Conservation (phyloP, 2,113 vertebrate species). For the Rhineura floridana region DNA sequence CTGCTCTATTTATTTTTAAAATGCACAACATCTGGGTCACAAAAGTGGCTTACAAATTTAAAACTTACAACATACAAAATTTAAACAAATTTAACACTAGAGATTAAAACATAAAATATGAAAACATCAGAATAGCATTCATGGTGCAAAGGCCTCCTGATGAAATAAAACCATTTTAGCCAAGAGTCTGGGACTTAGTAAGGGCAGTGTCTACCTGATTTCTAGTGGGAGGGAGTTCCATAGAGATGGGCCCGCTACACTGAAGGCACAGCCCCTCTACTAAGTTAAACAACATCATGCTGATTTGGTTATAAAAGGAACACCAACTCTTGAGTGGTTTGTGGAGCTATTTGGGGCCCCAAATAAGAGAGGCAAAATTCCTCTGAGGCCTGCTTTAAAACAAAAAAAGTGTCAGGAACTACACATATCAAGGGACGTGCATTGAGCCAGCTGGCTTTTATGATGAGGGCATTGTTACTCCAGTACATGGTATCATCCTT, state of each 20-base stretch:
- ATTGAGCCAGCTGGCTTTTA: constrained; percentile 17
- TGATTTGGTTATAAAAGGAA: not conserved
- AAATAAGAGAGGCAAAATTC: not conserved
- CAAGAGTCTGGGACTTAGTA: too few species aligned
- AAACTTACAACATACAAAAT: too few species aligned
- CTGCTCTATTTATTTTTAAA: too few species aligned
- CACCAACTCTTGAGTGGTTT: not conserved
- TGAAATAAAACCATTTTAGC: too few species aligned
- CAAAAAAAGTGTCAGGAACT: not conserved
- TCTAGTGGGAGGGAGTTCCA: too few species aligned
- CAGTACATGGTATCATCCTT: constrained; percentile 10
- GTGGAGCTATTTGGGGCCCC: not conserved
- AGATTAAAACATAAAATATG: too few species aligned
- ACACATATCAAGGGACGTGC: not conserved
- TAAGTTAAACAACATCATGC: not conserved
- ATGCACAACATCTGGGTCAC: too few species aligned
- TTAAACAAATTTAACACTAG: too few species aligned
- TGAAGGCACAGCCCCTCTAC: not conserved
- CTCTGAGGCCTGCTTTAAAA: not conserved
- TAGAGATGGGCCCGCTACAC: not conserved
- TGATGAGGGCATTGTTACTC: constrained; percentile 22
- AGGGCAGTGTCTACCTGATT: too few species aligned
- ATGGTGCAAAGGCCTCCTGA: too few species aligned
- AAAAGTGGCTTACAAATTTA: too few species aligned
- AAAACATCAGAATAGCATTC: too few species aligned